Percentiles rank a stretch among this genome's conserved stretches.
phyloP scores from a whole-genome alignment of 2,888 invertebrate genomes.

The Pachycephus smyrnensis region DNA sequence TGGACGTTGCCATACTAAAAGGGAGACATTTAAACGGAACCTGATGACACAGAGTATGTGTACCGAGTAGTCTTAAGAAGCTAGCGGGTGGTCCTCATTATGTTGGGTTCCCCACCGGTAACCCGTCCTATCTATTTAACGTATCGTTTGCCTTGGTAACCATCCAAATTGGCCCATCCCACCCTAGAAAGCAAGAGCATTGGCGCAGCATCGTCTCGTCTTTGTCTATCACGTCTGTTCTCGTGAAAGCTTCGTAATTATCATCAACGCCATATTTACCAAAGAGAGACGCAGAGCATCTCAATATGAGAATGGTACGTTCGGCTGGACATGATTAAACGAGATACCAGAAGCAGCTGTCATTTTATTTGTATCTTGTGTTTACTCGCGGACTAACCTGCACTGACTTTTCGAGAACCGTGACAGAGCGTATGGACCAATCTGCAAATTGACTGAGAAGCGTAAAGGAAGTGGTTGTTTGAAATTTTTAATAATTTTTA shows the following conservation, averaged over 20 bases:
- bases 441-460: neutral
- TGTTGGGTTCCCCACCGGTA: constrained; percentile 56
- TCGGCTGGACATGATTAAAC: neutral
- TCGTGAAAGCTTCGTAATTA: constrained; percentile 45
- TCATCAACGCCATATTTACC: constrained; percentile 54
- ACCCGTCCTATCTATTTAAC: constrained; percentile 66
- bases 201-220: constrained; percentile 12
- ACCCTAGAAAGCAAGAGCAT: constrained; percentile 33
- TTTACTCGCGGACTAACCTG: neutral
- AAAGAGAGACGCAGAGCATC: constrained; percentile 30
- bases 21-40: constrained; percentile 26
- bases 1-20: neutral
- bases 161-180: constrained; percentile 65
- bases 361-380: neutral
- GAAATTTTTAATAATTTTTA: neutral
- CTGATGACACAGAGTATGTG: constrained; percentile 47
- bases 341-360: neutral
- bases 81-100: constrained; percentile 67
- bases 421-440: neutral
- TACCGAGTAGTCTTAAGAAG: constrained; percentile 48
- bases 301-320: neutral
- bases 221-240: neutral
- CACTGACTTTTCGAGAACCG: neutral
- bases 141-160: constrained; percentile 67
- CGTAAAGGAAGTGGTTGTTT: neutral